Conservation (phyloP, 2,113 vertebrate genomes). For the Scalopus aquaticus region DNA sequence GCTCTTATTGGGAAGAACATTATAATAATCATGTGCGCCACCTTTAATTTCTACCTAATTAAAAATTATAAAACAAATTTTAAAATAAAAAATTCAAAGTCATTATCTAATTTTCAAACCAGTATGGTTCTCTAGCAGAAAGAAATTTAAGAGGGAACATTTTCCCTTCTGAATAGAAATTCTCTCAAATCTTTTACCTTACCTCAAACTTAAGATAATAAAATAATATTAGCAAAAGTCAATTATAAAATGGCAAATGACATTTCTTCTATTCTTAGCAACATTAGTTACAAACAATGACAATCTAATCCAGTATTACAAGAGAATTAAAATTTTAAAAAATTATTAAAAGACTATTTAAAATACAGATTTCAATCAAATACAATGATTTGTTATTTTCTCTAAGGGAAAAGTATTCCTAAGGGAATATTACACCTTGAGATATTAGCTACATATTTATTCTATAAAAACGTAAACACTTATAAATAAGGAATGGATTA, state of each 20-base stretch:
- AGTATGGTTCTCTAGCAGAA: not conserved
- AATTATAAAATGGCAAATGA: conserved; percentile 29
- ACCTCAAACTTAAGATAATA: not conserved
- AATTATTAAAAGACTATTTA: conserved; percentile 2
- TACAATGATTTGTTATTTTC: too few species aligned
- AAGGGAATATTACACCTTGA: not conserved
- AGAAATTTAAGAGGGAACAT: not conserved
- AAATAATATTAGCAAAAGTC: conserved; percentile 15
- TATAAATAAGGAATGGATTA: not conserved
- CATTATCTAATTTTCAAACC: conserved; percentile 33
- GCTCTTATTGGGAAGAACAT: conserved; percentile 91
- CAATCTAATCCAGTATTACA: not conserved
- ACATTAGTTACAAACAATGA: conserved; percentile 32
- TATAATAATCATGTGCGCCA: conserved; percentile 85
- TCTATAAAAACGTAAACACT: not conserved
- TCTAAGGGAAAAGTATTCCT: too few species aligned
- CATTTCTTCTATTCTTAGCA: conserved; percentile 19
- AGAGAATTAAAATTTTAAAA: conserved; percentile 24
- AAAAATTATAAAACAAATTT: conserved; percentile 46
- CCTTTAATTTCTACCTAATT: conserved; percentile 89
- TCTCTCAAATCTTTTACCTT: conserved; percentile 34
- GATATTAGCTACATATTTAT: not conserved
- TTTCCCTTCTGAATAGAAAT: conserved; percentile 14
- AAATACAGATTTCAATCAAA: conserved; percentile 33
- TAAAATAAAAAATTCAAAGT: conserved; percentile 53